Evolutionary conservation across 2,113 vertebrate species (phyloP).

Genomic region (Pangasianodon gigas): DNA sequence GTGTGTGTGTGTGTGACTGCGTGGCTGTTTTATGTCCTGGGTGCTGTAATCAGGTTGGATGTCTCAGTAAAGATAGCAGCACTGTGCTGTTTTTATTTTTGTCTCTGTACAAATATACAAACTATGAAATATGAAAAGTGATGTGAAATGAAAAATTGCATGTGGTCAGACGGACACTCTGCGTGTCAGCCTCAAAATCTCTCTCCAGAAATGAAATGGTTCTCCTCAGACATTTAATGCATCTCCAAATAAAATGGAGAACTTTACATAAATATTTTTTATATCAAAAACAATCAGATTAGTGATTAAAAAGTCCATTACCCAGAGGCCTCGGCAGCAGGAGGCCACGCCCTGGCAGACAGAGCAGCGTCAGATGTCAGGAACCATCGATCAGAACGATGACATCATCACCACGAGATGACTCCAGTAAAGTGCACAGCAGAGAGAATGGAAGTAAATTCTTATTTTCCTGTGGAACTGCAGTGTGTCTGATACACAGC

Average conservation of each 20-base stretch:
- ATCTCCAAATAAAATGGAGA: conserved; percentile 44
- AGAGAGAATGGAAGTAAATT: conserved; percentile 6
- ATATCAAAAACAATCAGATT: conserved; percentile 46
- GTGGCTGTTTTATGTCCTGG: conserved; percentile 19
- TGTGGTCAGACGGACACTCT: conserved; percentile 30
- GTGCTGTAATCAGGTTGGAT: conserved; percentile 21
- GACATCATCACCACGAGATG: conserved; percentile 43
- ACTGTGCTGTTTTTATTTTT: not conserved
- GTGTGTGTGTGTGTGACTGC: conserved; percentile 10
- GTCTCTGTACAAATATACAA: conserved; percentile 10
- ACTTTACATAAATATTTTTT: conserved; percentile 35
- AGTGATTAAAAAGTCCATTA: conserved; percentile 40
- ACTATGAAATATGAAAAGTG: not conserved
- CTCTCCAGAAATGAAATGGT: conserved; percentile 22
- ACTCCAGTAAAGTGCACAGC: conserved; percentile 10
- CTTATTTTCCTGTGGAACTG: conserved; percentile 4
- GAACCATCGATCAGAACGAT: conserved; percentile 25
- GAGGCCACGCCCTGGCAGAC: conserved; percentile 51
- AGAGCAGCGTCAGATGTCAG: conserved; percentile 48
- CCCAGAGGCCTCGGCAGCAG: conserved; percentile 43
- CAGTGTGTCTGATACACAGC: not conserved
- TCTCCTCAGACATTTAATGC: conserved; percentile 33
- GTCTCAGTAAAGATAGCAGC: not conserved
- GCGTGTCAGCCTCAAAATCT: conserved; percentile 31
- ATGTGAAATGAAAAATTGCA: not conserved